Conservation (phyloP, 2,888 invertebrate species). For the Mechanitis mazaeus region DNA sequence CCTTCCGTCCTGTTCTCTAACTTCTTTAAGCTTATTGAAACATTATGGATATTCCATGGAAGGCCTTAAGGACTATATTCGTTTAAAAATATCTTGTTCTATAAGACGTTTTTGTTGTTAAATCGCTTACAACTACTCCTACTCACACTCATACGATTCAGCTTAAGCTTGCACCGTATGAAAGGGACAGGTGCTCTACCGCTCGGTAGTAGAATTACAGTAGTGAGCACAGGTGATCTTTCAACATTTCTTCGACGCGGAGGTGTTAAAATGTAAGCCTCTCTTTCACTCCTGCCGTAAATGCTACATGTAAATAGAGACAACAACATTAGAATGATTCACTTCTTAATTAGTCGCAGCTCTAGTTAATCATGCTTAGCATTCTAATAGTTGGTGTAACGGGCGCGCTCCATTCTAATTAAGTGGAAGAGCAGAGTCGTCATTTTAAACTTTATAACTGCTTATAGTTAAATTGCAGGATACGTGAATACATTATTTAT, state of each 20-base stretch:
- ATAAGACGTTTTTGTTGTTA: slow-evolving; percentile 41
- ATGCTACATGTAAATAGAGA: slow-evolving; percentile 40
- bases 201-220: slow-evolving; percentile 72
- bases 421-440: slow-evolving; percentile 48
- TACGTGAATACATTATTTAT: slow-evolving; percentile 38
- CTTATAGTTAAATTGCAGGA: slow-evolving; percentile 34
- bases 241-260: slow-evolving; percentile 61
- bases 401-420: slow-evolving; percentile 54
- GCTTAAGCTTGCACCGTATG: slow-evolving; percentile 72
- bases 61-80: slow-evolving; percentile 36
- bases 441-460: slow-evolving; percentile 44
- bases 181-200: slow-evolving; percentile 76
- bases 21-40: slow-evolving; percentile 32
- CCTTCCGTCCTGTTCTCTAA: slow-evolving; percentile 66
- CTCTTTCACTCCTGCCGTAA: slow-evolving; percentile 48
- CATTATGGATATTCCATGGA: slow-evolving; percentile 18
- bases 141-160: slow-evolving; percentile 74
- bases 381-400: slow-evolving; percentile 58
- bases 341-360: slow-evolving; percentile 58
- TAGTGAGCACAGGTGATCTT: slow-evolving; percentile 78
- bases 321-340: slow-evolving; percentile 42
- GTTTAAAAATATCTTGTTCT: slow-evolving; percentile 11
- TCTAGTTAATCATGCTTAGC: slow-evolving; percentile 64
- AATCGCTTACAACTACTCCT: slow-evolving; percentile 63
- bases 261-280: slow-evolving; percentile 63